Percentiles rank a stretch among this genome's conserved stretches.
Conservation (phyloP, 2,888 invertebrate species). For the Alloplasta piceator region DNA sequence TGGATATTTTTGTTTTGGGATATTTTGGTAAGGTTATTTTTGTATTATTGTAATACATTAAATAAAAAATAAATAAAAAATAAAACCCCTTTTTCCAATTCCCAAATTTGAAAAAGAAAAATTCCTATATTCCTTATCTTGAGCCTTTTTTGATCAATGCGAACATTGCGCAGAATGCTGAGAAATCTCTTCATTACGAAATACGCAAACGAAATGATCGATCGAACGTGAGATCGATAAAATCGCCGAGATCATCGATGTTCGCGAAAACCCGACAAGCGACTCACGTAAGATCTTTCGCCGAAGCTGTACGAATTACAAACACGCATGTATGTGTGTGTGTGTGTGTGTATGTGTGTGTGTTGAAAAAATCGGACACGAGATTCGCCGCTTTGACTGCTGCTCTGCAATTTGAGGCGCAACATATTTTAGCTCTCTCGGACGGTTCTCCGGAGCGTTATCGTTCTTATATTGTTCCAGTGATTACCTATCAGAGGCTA, state of each 20-base stretch:
- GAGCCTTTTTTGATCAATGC: no score
- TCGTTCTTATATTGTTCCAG: constrained; percentile 70
- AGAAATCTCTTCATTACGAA: constrained; percentile 29
- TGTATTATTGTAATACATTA: no score
- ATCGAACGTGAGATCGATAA: constrained; percentile 43
- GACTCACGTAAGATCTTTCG: constrained; percentile 6
- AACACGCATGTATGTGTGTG: not conserved
- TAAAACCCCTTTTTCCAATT: no score
- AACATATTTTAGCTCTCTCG: constrained; percentile 62
- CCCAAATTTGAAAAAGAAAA: no score
- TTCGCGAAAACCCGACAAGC: not conserved
- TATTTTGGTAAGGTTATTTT: no score
- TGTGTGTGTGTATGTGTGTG: not conserved
- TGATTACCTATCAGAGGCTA: constrained; percentile 68
- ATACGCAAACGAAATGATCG: constrained; percentile 30
- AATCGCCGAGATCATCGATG: constrained; percentile 47
- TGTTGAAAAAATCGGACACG: constrained; percentile 12
- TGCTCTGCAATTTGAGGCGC: constrained; percentile 68
- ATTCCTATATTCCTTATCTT: no score
- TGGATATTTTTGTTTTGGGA: no score
- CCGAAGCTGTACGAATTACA: not conserved
- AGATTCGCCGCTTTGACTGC: constrained; percentile 15
- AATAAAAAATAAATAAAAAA: no score
- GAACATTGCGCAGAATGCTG: no score
- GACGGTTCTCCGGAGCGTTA: constrained; percentile 45